Conservation (phyloP, 2,797 vertebrate genomes). For the Fringilla coelebs region DNA sequence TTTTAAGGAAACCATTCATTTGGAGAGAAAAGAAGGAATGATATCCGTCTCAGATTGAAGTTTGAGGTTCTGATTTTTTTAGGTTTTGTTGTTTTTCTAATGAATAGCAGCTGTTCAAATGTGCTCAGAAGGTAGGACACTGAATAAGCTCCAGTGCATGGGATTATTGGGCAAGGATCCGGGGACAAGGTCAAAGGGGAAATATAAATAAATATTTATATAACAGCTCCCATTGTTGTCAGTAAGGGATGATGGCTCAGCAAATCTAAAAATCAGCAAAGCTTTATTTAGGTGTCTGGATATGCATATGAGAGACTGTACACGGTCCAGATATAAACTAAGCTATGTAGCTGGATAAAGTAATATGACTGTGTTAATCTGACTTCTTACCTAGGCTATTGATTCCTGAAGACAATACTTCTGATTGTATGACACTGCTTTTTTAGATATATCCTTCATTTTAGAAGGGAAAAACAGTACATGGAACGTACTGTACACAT, state of each 20-base stretch:
- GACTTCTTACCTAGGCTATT: neutral
- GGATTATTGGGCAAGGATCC: neutral
- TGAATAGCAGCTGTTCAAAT: conserved; percentile 48
- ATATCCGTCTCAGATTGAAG: conserved; percentile 25
- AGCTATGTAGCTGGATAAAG: neutral
- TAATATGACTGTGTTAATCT: neutral
- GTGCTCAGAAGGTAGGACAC: neutral
- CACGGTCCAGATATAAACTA: neutral
- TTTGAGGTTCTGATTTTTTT: neutral
- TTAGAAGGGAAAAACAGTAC: neutral
- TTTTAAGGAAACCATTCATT: conserved; percentile 65
- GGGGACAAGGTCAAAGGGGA: neutral
- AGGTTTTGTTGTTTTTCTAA: conserved; percentile 10
- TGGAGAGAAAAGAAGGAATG: conserved; percentile 45
- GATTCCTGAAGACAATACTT: neutral
- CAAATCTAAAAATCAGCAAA: conserved; percentile 18
- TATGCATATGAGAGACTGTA: neutral
- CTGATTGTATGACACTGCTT: neutral
- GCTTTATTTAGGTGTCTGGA: neutral
- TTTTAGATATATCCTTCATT: neutral
- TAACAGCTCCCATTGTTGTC: neutral
- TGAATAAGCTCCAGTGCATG: conserved; percentile 17
- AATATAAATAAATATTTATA: conserved; percentile 46
- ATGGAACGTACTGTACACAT: neutral
- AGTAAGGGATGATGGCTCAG: neutral